These are phyloP conservation scores for Corythaixoides concolor DNA, from an alignment of 2,113 vertebrate genomes.

Conservation along the genomic window DNA sequence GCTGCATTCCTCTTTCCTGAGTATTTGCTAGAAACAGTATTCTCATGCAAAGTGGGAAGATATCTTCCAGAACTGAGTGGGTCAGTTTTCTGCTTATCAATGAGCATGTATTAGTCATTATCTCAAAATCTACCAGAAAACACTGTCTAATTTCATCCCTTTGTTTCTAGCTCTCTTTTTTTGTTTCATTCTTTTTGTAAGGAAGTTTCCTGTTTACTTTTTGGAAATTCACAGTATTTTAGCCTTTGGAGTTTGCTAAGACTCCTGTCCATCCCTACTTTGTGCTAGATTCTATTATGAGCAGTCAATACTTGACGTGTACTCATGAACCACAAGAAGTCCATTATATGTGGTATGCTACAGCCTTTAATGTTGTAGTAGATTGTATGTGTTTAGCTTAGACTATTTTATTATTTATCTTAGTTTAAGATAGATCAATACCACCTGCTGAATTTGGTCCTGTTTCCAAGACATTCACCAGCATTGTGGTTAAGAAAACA, in stretches of 20 bases:
- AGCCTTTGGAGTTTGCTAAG: not conserved
- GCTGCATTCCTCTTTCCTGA: not conserved
- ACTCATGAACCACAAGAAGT: constrained; percentile 8
- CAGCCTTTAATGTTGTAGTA: not conserved
- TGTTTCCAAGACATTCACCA: not conserved
- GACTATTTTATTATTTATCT: constrained; percentile 22
- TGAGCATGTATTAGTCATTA: not conserved
- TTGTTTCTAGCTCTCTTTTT: not conserved
- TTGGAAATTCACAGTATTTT: not conserved
- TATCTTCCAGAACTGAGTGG: not conserved
- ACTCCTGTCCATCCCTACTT: not conserved
- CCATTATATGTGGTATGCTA: not conserved
- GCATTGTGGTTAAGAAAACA: not conserved
- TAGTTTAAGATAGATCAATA: constrained; percentile 6
- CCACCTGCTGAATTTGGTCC: not conserved
- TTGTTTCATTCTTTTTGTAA: not conserved
- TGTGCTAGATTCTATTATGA: not conserved
- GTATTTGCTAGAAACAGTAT: not conserved
- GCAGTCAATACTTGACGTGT: not conserved
- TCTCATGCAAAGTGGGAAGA: not conserved
- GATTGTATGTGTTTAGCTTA: not conserved
- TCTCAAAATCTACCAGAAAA: not conserved
- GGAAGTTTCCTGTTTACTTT: not conserved
- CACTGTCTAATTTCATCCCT: not conserved
- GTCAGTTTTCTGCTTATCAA: not conserved